These are phyloP conservation scores for Symphodus melops DNA, from an alignment of 2,113 vertebrate species.

Conservation along the genomic window DNA sequence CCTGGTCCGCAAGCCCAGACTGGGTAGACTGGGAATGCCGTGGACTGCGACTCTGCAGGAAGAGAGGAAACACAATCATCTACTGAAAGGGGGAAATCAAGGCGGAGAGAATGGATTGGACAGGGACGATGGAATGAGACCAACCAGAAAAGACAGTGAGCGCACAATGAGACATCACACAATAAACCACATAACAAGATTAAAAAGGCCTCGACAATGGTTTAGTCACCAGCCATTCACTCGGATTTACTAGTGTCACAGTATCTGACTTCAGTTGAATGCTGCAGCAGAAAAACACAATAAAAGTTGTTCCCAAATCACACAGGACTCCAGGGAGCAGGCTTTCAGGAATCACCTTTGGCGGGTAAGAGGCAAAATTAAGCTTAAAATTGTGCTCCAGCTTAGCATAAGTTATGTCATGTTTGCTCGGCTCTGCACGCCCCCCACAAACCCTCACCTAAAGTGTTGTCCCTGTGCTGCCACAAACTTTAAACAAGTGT, in stretches of 20 bases:
- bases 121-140: constrained; percentile 44
- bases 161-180: constrained; percentile 57
- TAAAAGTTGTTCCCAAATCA: constrained; percentile 14
- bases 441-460: constrained; percentile 34
- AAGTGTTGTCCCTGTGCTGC: constrained; percentile 37
- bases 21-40: constrained; percentile 95
- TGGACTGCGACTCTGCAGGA: constrained; percentile 91
- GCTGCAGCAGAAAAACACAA: constrained; percentile 24
- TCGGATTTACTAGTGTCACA: constrained; percentile 49
- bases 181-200: constrained; percentile 66
- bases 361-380: constrained; percentile 9
- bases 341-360: constrained; percentile 32
- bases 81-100: constrained; percentile 46
- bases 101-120: constrained; percentile 63
- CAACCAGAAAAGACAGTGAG: constrained; percentile 46
- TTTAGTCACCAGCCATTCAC: constrained; percentile 61
- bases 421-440: constrained; percentile 43
- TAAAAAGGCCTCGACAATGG: constrained; percentile 64
- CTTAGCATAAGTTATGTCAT: constrained; percentile 36
- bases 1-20: constrained; percentile 96
- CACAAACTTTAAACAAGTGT: constrained; percentile 56
- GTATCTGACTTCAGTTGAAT: constrained; percentile 45
- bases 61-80: constrained; percentile 40
- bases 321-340: constrained; percentile 18
- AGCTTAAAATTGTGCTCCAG: constrained; percentile 13